Base-by-base conservation (phyloP, 2,888 invertebrate species). In the Hesperia comma region DNA sequence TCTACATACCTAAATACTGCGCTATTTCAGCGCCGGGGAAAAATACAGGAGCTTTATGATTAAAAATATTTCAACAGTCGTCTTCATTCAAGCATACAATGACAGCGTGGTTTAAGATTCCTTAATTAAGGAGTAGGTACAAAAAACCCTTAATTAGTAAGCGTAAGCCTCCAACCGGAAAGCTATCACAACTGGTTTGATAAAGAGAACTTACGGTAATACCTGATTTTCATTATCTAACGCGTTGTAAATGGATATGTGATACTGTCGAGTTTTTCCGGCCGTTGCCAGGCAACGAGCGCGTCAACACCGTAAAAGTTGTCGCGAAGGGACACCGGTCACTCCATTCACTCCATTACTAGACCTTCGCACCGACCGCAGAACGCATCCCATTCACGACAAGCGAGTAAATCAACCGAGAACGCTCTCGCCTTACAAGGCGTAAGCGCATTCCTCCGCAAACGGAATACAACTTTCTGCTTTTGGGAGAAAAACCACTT, bases 381-480 rank as follows among this genome's bases (percentile, higher is more conserved):
- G 83, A 87, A 87, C 85, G 86, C 88, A 86, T 88, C 90, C 84
- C 91, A 92, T 91, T 92, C 91, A 92, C 82, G 85, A 86, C 86
- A 81, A 85, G 83, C 86, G 83, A 89, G 86, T 88, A 90, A 90
- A 91, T 90, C 90, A 89, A 89, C 83, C 87, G 85, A 84, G 82
- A 84, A 85, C 80, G 70, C 75, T 76, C 75, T 69, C 77, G 72
- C 88, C 84, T 70, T 85, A 81, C 78, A 85, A 79, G 84, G 85
- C 70, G 71, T 82, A 86, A 89, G 81, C 81, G 80, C 76, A 75
- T 78, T 77, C 84, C 83, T 82, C 83, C 80, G 76, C 88, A 85
- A 84, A 84, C 88, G 82, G 88, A 91, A 89, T 89, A 87, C 91
- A 83, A 86, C 92, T 92, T 90, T 92, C 90, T 83, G 90, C 81